Evolutionary conservation across 2,113 vertebrate genomes (phyloP).

Genomic region (Syrrhaptes paradoxus): DNA sequence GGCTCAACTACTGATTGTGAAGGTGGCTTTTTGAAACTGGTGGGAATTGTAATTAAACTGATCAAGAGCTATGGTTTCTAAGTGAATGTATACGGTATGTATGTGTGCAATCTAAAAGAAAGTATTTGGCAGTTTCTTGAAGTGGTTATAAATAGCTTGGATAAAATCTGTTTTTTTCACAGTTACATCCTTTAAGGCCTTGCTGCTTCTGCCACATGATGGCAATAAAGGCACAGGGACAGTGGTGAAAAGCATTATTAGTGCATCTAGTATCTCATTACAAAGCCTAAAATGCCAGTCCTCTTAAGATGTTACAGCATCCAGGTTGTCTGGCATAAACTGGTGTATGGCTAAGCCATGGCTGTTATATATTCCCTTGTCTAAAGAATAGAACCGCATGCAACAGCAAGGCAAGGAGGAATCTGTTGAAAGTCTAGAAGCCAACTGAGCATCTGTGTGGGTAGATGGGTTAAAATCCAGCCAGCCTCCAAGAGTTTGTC

Average conservation of each 20-base stretch:
- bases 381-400: neutral
- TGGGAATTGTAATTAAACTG: conserved; percentile 23
- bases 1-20: neutral
- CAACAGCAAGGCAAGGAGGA: neutral
- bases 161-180: conserved; percentile 47
- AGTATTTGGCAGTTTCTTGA: conserved; percentile 10
- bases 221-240: conserved; percentile 54
- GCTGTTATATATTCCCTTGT: neutral
- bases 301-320: neutral
- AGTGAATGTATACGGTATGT: neutral
- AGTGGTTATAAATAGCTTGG: conserved; percentile 44
- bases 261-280: neutral
- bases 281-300: neutral
- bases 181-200: neutral
- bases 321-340: neutral
- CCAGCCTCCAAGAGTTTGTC: neutral
- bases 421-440: neutral
- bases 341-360: neutral
- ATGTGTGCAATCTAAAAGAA: neutral
- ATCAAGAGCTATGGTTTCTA: conserved; percentile 7
- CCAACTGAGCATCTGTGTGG: neutral
- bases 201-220: conserved; percentile 59
- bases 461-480: conserved; percentile 12
- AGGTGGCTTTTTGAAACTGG: neutral
- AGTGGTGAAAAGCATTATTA: neutral